Evolutionary conservation across 1,140 invertebrate species (phyloP), one percentile per base, ranked within the genome.

Genomic region (Telenomus remus): DNA sequence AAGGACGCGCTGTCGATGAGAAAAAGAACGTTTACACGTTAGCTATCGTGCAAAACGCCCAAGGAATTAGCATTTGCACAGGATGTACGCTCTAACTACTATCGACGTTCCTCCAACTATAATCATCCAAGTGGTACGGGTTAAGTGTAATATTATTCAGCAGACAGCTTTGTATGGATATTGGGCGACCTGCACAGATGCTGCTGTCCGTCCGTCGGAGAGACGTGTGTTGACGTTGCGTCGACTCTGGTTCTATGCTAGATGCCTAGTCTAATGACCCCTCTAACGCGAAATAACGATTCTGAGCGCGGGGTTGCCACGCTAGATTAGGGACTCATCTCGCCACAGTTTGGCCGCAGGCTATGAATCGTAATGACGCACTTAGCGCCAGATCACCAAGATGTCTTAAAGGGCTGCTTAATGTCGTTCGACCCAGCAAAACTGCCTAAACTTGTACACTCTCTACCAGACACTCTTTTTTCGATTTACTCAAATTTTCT

Each of bases 11-110:
- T 27, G 59, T 13, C 61, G 75, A 76, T 79, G 66, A 79, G 75
- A 75, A 72, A 76, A 76, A 66, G 16, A 75, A 68, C 65, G 69
- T 81, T 68, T 74, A 51, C 76, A 78, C 76, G 76, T 78, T 65
- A 78, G 70, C 70, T 70, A 71, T 77, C 78, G 78, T 74, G 70
- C 66, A 79, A 76, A 77, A 76, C 71, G 76, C 78, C 68, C 68
- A 61, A 80, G 76, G 85, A 86, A 88, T 88, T 88, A 87, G 86
- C 86, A 88, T 88, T 88, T 85, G 84, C 81, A 84, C 85, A 88
- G 87, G 87, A 88, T 88, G 85, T 85, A 87, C 86, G 87, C 82
- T 88, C 86, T 86, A 88, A 88, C 86, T 88, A 84, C 86, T 88
- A 88, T 88, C 85, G 83, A 85, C 83, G 84, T 85, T 85, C 81